phyloP scores from a whole-genome alignment of 2,113 vertebrate species.

The Prinia subflava region DNA sequence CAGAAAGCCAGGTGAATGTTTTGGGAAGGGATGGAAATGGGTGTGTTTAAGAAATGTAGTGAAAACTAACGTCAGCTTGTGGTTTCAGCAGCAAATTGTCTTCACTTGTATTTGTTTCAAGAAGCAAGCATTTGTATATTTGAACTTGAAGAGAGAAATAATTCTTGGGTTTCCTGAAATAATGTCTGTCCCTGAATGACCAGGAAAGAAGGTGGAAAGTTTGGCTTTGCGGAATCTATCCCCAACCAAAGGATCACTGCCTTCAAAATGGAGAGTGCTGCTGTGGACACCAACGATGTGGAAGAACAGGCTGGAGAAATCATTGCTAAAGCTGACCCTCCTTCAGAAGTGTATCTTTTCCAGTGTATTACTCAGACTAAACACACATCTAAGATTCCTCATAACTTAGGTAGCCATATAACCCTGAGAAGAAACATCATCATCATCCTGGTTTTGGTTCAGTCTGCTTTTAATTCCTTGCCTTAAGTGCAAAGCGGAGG shows the following conservation, averaged over 20 bases:
- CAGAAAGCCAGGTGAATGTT: constrained; percentile 81
- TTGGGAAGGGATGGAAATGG: background rate
- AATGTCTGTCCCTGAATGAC: background rate
- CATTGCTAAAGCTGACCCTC: constrained; percentile 75
- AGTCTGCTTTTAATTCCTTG: background rate
- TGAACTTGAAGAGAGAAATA: background rate
- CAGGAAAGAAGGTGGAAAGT: constrained; percentile 92
- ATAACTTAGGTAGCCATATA: background rate
- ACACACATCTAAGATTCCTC: background rate
- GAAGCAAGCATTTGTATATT: background rate
- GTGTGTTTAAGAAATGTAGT: background rate
- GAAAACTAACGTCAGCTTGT: background rate
- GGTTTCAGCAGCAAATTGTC: background rate
- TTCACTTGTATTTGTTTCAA: background rate
- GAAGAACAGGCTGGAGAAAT: constrained; percentile 81
- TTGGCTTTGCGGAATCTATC: constrained; percentile 92
- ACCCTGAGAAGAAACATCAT: background rate
- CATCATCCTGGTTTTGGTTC: background rate
- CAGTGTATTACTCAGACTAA: background rate
- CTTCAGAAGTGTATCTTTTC: constrained; percentile 80
- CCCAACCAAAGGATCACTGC: constrained; percentile 86
- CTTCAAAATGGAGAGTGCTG: constrained; percentile 81
- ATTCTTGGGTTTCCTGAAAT: background rate
- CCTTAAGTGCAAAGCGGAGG: background rate
- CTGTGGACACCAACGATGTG: constrained; percentile 77